These are phyloP conservation scores for Polylopha cassiicola DNA, from an alignment of 2,888 invertebrate species.

Conservation along the genomic window DNA sequence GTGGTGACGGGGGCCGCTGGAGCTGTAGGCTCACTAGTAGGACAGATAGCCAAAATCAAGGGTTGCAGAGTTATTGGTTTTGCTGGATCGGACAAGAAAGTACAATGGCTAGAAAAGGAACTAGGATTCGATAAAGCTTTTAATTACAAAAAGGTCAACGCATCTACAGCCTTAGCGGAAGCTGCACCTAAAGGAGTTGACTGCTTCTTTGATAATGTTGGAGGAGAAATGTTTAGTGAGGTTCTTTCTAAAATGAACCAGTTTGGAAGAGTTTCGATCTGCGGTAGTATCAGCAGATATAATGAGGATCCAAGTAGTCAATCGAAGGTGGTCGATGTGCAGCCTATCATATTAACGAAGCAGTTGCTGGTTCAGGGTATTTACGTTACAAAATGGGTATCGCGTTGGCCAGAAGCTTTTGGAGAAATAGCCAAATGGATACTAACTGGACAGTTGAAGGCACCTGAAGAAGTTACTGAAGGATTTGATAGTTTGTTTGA, in stretches of 20 bases:
- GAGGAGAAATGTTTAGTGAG: slow-evolving; percentile 79
- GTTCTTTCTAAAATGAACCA: slow-evolving; percentile 79
- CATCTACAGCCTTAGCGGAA: slow-evolving; percentile 72
- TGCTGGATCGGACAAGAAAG: slow-evolving; percentile 83
- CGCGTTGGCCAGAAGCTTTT: slow-evolving; percentile 73
- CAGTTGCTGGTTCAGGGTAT: slow-evolving; percentile 79
- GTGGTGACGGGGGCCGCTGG: slow-evolving; percentile 85
- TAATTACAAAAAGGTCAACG: slow-evolving; percentile 82
- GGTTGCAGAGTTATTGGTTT: slow-evolving; percentile 79
- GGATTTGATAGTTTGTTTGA: slow-evolving; percentile 77
- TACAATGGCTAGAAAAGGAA: slow-evolving; percentile 80
- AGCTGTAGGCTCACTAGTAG: slow-evolving; percentile 84
- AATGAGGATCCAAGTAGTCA: slow-evolving; percentile 49
- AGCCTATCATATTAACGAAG: slow-evolving; percentile 66
- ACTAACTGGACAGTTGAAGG: slow-evolving; percentile 78
- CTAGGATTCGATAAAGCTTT: slow-evolving; percentile 83
- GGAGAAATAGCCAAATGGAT: slow-evolving; percentile 74
- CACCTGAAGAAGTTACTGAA: slow-evolving; percentile 77
- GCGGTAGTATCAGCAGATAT: slow-evolving; percentile 54
- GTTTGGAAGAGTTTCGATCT: slow-evolving; percentile 39
- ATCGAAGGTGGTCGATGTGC: slow-evolving; percentile 45
- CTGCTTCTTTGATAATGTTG: slow-evolving; percentile 87
- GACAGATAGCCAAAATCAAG: slow-evolving; percentile 63
- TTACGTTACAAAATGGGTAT: slow-evolving; percentile 52
- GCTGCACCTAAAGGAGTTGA: slow-evolving; percentile 83